Conservation (phyloP, 2,113 vertebrate species). For the Trematocara unimaculatum region DNA sequence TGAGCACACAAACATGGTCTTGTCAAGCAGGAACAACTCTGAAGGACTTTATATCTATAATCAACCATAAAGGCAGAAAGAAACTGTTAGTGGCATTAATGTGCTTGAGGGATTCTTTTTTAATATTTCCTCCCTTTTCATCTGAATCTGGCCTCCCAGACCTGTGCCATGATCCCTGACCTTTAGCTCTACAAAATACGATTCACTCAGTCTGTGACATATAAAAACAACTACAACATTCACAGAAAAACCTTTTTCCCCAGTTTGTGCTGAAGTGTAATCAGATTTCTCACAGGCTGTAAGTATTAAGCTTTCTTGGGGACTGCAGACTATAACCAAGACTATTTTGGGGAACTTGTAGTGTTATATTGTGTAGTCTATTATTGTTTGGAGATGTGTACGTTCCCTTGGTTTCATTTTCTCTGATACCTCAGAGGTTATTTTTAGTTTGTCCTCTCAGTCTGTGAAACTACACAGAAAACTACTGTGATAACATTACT, state of each 20-base stretch:
- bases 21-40: background rate
- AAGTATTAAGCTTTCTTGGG: background rate
- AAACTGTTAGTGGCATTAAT: fast-evolving
- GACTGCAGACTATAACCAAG: background rate
- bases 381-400: background rate
- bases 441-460: background rate
- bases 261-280: background rate
- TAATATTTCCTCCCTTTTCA: background rate
- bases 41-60: background rate
- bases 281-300: background rate
- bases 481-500: background rate
- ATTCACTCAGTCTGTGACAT: background rate
- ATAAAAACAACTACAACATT: background rate
- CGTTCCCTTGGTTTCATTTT: background rate
- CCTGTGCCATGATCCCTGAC: background rate
- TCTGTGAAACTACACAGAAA: background rate
- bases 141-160: background rate
- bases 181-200: background rate
- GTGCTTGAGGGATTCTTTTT: background rate
- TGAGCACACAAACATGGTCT: background rate
- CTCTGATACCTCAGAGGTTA: background rate
- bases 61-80: background rate
- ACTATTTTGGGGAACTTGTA: background rate
- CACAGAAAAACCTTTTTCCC: background rate
- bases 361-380: background rate